These are phyloP conservation scores for Hypotaenidia okinawae DNA, from an alignment of 2,797 vertebrate species.

Conservation along the genomic window DNA sequence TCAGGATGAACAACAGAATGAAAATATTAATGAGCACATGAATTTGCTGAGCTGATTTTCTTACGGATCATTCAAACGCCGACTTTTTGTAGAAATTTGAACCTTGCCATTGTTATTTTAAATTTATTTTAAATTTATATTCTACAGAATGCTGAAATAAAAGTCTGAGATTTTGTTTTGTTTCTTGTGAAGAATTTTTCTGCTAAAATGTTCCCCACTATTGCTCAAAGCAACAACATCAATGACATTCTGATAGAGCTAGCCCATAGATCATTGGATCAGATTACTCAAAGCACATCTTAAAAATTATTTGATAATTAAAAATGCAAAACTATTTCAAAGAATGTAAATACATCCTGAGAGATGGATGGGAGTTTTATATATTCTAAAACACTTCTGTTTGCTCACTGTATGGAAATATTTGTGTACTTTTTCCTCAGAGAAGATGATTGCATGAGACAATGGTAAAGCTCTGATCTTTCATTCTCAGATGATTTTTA, in stretches of 20 bases:
- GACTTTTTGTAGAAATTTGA: neutral
- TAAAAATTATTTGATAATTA: neutral
- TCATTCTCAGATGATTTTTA: neutral
- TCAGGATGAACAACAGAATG: neutral
- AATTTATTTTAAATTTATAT: neutral
- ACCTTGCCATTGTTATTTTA: neutral
- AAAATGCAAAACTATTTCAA: neutral
- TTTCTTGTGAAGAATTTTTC: neutral
- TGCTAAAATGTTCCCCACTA: neutral
- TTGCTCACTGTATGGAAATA: neutral
- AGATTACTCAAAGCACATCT: neutral
- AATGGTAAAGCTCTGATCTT: neutral
- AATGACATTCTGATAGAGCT: neutral
- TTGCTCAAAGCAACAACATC: neutral
- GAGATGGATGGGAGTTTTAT: neutral
- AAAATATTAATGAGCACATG: neutral
- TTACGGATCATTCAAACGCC: neutral
- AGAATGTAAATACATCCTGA: neutral
- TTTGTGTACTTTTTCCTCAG: neutral
- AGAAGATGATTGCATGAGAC: neutral
- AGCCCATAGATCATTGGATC: neutral
- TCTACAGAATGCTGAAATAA: neutral
- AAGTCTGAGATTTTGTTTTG: neutral
- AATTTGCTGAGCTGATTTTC: neutral
- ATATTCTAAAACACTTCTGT: neutral